A percentile compares a stretch with the other conserved stretches of the same genome.
phyloP scores from a whole-genome alignment of 2,888 invertebrate species.

The Synanthedon myopaeformis region DNA sequence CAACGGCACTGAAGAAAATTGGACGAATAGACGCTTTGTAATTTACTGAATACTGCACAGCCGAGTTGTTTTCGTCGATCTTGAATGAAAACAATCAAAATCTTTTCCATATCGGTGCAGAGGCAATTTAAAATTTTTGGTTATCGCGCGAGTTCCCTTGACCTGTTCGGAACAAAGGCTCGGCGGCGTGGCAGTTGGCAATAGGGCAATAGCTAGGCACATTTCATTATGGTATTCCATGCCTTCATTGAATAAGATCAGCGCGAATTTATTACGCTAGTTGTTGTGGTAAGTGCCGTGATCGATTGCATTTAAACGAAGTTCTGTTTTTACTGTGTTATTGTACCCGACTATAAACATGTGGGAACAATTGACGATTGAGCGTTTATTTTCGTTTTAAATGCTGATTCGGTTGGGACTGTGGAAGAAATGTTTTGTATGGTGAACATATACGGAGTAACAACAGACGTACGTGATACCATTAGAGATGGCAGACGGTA shows the following conservation, averaged over 20 bases:
- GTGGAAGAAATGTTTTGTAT: not conserved
- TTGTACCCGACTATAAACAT: constrained; percentile 21
- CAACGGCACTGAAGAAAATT: too few species aligned
- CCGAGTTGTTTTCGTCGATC: too few species aligned
- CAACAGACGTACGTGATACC: not conserved
- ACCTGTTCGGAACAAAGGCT: constrained; percentile 8
- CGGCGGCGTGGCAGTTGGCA: constrained; percentile 3
- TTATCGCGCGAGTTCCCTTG: constrained; percentile 16
- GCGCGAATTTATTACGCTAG: constrained; percentile 1
- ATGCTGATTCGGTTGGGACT: not conserved
- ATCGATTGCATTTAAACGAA: constrained; percentile 15
- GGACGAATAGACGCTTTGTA: too few species aligned
- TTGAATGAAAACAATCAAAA: constrained; percentile 23
- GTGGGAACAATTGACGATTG: constrained; percentile 16
- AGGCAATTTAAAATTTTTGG: constrained; percentile 14
- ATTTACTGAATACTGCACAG: too few species aligned
- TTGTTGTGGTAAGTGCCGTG: constrained; percentile 10
- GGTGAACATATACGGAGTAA: not conserved
- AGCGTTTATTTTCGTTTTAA: constrained; percentile 4
- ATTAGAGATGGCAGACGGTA: constrained; percentile 2
- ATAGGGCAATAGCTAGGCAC: not conserved
- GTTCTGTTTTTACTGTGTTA: constrained; percentile 11
- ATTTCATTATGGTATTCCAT: constrained; percentile 2
- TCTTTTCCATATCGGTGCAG: constrained; percentile 12
- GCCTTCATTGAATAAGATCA: constrained; percentile 1